phyloP scores from a whole-genome alignment of 2,113 vertebrate genomes.

The Psittacula cyanocephala region DNA sequence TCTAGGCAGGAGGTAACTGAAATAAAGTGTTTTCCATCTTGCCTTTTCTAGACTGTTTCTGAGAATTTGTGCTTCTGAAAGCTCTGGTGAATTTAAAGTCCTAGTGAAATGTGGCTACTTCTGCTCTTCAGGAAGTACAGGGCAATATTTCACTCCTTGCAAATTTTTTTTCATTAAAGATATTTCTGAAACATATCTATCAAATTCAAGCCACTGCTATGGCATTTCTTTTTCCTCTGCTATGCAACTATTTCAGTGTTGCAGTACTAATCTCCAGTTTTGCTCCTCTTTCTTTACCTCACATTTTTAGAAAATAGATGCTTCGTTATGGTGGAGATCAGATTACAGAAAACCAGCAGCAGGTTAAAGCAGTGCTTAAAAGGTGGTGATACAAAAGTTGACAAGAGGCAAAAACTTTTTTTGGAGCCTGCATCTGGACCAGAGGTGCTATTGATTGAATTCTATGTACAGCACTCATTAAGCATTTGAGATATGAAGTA shows the following conservation, averaged over 20 bases:
- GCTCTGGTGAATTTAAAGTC: neutral
- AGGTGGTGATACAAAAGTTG: neutral
- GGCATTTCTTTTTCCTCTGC: neutral
- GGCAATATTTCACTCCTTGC: neutral
- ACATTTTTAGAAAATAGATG: neutral
- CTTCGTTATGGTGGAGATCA: neutral
- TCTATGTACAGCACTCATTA: neutral
- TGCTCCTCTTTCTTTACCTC: neutral
- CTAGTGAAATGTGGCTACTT: neutral
- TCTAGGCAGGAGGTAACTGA: neutral
- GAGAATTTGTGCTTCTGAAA: neutral
- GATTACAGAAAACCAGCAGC: neutral
- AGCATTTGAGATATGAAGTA: accelerated
- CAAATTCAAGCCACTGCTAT: neutral
- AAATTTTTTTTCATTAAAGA: neutral
- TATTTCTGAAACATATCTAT: neutral
- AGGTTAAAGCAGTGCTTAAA: neutral
- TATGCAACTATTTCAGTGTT: neutral
- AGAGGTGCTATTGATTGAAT: neutral
- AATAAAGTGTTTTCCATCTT: neutral
- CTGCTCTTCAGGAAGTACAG: neutral
- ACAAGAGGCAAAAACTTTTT: neutral
- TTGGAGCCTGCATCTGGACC: neutral
- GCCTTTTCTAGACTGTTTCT: neutral
- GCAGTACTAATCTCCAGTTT: neutral